Conservation (phyloP, 2,888 invertebrate species). For the Phaonia tiefii region DNA sequence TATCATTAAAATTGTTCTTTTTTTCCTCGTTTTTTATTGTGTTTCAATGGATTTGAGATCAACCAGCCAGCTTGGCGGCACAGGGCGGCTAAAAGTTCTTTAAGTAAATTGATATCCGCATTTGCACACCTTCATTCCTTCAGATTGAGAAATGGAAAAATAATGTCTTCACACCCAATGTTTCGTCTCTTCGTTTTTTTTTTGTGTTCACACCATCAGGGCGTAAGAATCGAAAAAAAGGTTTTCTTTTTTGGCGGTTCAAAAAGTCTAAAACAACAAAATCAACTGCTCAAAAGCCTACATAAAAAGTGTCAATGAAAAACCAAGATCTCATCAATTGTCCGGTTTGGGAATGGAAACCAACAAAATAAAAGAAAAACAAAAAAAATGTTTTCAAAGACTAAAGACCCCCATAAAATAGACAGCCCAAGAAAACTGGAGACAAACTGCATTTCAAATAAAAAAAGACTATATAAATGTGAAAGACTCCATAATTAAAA, state of each 20-base stretch:
- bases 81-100: constrained; percentile 48
- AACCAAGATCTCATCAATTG: constrained; percentile 67
- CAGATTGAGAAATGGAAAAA: constrained; percentile 1
- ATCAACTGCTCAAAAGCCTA: constrained; percentile 64
- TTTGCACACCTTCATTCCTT: constrained; percentile 14
- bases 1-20: constrained; percentile 43
- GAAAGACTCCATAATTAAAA: constrained; percentile 48
- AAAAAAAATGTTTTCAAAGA: constrained; percentile 46
- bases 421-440: not conserved
- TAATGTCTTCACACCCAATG: constrained; percentile 45
- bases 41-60: constrained; percentile 13
- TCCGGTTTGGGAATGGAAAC: constrained; percentile 35
- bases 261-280: constrained; percentile 51
- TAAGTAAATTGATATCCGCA: constrained; percentile 62
- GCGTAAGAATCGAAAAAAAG: constrained; percentile 42
- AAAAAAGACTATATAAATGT: constrained; percentile 12
- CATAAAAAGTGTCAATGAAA: constrained; percentile 65
- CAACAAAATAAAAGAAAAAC: constrained; percentile 45
- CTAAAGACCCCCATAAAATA: constrained; percentile 38
- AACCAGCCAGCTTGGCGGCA: constrained; percentile 68
- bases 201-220: constrained; percentile 27
- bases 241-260: constrained; percentile 42
- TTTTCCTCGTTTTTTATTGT: constrained; percentile 19
- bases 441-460: not conserved
- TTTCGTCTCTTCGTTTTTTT: constrained; percentile 20